Evolutionary conservation across 2,113 vertebrate species (phyloP), one percentile per base, ranked within the genome.

Genomic region (Bungarus multicinctus): DNA sequence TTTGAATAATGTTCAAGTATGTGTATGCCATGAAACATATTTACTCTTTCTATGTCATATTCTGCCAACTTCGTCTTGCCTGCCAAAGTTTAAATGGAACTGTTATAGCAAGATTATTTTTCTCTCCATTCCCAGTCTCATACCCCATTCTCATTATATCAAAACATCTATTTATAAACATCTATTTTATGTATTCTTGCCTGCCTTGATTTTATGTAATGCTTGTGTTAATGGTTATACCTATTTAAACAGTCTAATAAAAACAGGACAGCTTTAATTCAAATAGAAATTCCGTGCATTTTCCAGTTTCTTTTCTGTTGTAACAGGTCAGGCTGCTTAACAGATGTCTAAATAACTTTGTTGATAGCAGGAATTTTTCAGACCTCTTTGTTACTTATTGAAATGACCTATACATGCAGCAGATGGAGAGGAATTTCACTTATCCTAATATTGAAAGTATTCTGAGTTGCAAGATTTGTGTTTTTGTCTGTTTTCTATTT

Each of bases 321-420:
- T 97, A 96, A 96, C 95, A 95, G 96, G 47, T 95, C 96, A 94
- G 88, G 47, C 89, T 96, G 93, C 47, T 97, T 95, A 95, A 93
- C 95, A 96, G 95, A 95, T 96, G 96, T 96, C 95, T 96, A 93
- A 95, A 94, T 97, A 96, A 95, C 91, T 97, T 97, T 95, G 94
- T 93, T 96, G 94, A 95, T 95, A 93, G 55, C 34, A 92, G 64
- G 96, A 96, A 95, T 96, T 96, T 96, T 96, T 97, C 69, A 50
- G 95, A 94, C 95, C 89, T 94, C 94, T 96, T 94, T 96, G 91
- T 96, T 96, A 95, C 95, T 94, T 92, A 64, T 92, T 95, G 93
- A 96, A 97, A 96, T 96, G 95, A 96, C 94, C 95, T 96, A 93
- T 45, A 93, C 95, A 81, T 96, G 92, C 95, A 95, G 95, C 91